These are phyloP conservation scores for Physocephala rufipes DNA, from an alignment of 2,888 invertebrate species.

Conservation along the genomic window DNA sequence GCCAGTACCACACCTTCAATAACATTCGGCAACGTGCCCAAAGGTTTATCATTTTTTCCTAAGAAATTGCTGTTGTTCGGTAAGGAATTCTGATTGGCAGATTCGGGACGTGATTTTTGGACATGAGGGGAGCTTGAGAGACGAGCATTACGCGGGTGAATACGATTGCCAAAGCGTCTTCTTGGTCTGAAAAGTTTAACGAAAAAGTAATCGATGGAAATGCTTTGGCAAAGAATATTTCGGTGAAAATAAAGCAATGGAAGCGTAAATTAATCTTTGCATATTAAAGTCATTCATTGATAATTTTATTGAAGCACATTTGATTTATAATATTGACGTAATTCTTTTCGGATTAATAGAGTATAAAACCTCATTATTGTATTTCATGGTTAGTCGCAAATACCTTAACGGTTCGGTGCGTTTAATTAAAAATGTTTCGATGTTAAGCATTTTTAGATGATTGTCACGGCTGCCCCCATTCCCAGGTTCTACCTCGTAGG, in stretches of 20 bases:
- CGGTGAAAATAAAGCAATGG: background rate
- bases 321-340: background rate
- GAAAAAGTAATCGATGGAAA: no score
- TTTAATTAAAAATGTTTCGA: conserved; percentile 89
- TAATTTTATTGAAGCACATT: no score
- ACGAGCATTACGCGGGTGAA: conserved; percentile 49
- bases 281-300: background rate
- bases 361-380: no score
- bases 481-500: conserved; percentile 94
- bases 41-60: conserved; percentile 57
- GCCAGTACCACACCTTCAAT: conserved; percentile 58
- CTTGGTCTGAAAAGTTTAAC: conserved; percentile 53
- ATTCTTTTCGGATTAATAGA: background rate
- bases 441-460: conserved; percentile 85
- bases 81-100: conserved; percentile 40
- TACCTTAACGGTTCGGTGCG: conserved; percentile 78
- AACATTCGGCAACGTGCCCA: conserved; percentile 58
- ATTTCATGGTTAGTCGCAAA: background rate
- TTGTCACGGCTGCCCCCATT: conserved; percentile 84
- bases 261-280: no score
- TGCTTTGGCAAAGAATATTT: no score
- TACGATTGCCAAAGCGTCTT: conserved; percentile 62
- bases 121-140: conserved; percentile 38
- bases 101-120: conserved; percentile 54
- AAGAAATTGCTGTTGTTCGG: conserved; percentile 43